Evolutionary conservation across 2,113 vertebrate species (phyloP), one percentile per base, ranked within the genome.

Genomic region (Eulemur macaco): DNA sequence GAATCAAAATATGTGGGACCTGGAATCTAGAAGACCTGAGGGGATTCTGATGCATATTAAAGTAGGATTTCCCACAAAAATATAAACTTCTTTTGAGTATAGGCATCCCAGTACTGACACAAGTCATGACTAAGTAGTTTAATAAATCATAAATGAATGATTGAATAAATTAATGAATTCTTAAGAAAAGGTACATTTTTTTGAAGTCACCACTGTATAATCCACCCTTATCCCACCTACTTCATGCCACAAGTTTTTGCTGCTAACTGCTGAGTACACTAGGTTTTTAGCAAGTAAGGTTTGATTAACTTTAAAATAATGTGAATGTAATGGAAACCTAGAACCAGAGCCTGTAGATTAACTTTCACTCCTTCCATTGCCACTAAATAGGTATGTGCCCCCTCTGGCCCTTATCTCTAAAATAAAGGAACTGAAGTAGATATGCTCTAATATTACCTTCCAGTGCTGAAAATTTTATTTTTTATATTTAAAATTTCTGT

Each of bases 401-500:
- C 78, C 42, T 29, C 27, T 74, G 58, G 23, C 17, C 47, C 21
- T 85, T 50, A 25, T 92, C 34, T 54, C 34, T 66, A 87, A 83
- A 95, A 39, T 83, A 18, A 73, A 39, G 45, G 31, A 82, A 20
- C 45, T 63, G 20, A 9, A 78, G 17, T 14, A 87, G 3, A 27
- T 78, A 52, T 14, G 1, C 14, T 31, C 54, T 63, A 11, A 73
- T 39, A 71, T 68, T 58, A 45, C 21, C n/a, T 31, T 34, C 37
- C 17, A 74, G 5, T 52, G 47, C 14, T 89, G 56, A 34, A 92
- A 95, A 76, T 3, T 66, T 82, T 9, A 93, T 54, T 82, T 96
- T 91, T 17, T 20, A n/a, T 85, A 47, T 80, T 89, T 68, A 52
- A 92, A 91, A 34, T 34, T 86, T 83, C 82, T 83, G 8, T 94